Evolutionary conservation across 30 jellyfish, hydroid and myxozoan genomes (phyloP).

Genomic region (Aurelia coerulea): DNA sequence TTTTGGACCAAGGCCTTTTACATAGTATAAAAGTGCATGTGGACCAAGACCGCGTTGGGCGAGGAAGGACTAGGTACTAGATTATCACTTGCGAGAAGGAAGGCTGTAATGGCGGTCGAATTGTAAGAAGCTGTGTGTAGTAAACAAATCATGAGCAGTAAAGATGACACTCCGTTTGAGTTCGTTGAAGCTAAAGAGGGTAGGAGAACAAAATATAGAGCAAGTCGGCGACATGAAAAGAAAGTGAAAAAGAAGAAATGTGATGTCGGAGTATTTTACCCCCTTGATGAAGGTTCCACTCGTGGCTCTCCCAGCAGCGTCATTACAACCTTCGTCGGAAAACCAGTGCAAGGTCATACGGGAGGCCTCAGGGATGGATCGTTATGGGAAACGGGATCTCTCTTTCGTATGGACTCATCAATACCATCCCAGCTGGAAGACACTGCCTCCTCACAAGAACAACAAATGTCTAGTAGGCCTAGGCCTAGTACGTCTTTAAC

Average conservation of each 20-base stretch:
- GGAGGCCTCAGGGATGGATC: neutral
- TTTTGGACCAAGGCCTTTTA: neutral
- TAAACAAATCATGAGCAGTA: neutral
- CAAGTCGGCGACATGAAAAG: neutral
- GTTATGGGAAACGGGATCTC: neutral
- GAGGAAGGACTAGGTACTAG: too few relatives aligned
- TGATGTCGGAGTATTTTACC: neutral
- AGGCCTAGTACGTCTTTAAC: too few relatives aligned
- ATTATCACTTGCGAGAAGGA: neutral
- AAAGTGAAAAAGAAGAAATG: neutral
- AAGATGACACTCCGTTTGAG: neutral
- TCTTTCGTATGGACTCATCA: neutral
- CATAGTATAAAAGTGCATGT: neutral
- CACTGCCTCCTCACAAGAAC: too few relatives aligned
- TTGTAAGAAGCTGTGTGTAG: too few relatives aligned
- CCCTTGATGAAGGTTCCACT: neutral
- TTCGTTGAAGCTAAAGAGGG: neutral
- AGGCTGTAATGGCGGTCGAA: neutral
- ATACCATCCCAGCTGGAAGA: too few relatives aligned
- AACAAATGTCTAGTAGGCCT: too few relatives aligned
- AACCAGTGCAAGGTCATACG: neutral
- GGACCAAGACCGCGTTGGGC: neutral
- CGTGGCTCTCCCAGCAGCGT: conserved; percentile 5
- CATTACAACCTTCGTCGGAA: neutral
- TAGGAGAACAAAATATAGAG: neutral